Percentiles rank a stretch among this genome's conserved stretches.
phyloP scores from a whole-genome alignment of 2,888 invertebrate species.

The Nysson spinosus region DNA sequence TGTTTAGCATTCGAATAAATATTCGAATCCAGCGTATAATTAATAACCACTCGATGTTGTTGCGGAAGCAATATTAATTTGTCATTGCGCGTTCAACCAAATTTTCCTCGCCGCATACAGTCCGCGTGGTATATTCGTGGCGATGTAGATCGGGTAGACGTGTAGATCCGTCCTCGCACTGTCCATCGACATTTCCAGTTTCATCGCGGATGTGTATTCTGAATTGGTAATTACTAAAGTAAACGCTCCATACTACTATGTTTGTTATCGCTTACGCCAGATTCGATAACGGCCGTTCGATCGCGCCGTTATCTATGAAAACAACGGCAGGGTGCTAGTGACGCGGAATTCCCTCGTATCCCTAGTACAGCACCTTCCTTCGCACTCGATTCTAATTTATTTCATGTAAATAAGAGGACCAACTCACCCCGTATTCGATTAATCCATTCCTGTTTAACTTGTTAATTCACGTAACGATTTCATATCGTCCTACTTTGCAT shows the following conservation, averaged over 20 bases:
- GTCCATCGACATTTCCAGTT: slow-evolving; percentile 50
- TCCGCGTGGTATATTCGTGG: slow-evolving; percentile 3
- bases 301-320: slow-evolving; percentile 44
- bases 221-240: slow-evolving; percentile 60
- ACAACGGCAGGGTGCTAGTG: slow-evolving; percentile 19
- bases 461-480: slow-evolving; percentile 44
- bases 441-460: slow-evolving; percentile 48
- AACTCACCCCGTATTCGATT: slow-evolving; percentile 19
- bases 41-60: slow-evolving; percentile 39
- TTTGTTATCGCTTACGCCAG: slow-evolving; percentile 54
- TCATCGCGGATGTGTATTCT: slow-evolving; percentile 39
- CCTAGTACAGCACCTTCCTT: slow-evolving; percentile 10
- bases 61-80: slow-evolving; percentile 56
- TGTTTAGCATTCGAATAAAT: slow-evolving; percentile 9
- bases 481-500: slow-evolving; percentile 39
- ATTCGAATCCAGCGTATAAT: slow-evolving; percentile 25
- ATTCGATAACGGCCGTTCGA: slow-evolving; percentile 45
- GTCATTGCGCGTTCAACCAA: slow-evolving; percentile 40
- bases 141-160: slow-evolving; percentile 20
- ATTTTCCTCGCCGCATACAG: slow-evolving; percentile 43
- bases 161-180: slow-evolving; percentile 18
- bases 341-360: not conserved
- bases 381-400: slow-evolving; percentile 31
- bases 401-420: slow-evolving; percentile 22
- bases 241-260: slow-evolving; percentile 47